Conservation (phyloP, 2,797 vertebrate species). For the Paratrypauchen microcephalus region DNA sequence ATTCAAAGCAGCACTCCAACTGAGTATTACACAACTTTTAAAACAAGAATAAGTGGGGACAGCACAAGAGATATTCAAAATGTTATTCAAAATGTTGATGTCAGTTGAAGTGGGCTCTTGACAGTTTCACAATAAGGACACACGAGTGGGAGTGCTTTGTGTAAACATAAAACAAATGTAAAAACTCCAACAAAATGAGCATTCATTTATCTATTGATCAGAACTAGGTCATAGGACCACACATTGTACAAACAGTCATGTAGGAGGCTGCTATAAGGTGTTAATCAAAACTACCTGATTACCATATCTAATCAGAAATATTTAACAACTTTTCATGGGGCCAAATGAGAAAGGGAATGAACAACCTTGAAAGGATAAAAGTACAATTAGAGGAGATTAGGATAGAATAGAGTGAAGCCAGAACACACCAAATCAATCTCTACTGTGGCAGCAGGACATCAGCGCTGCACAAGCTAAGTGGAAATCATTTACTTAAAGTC, state of each 20-base stretch:
- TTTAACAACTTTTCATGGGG: conserved; percentile 25
- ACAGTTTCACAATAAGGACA: conserved; percentile 2
- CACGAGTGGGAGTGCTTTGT: conserved; percentile 8
- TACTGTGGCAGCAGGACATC: conserved; percentile 62
- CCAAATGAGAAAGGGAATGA: conserved; percentile 21
- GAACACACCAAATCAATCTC: conserved; percentile 70
- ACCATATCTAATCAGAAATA: conserved; percentile 36
- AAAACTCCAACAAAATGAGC: background rate
- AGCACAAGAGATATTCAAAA: background rate
- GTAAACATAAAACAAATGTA: conserved; percentile 1
- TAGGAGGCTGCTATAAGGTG: background rate
- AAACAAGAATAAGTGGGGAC: background rate
- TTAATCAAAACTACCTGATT: conserved; percentile 10
- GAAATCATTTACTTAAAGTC: conserved; percentile 77
- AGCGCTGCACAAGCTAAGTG: conserved; percentile 67
- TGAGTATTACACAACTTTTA: background rate
- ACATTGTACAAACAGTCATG: background rate
- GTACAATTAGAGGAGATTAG: conserved; percentile 65
- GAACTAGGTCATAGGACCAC: conserved; percentile 14
- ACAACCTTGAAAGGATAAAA: conserved; percentile 66
- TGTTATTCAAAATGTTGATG: background rate
- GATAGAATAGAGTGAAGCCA: conserved; percentile 40
- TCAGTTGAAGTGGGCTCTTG: conserved; percentile 1
- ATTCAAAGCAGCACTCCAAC: background rate
- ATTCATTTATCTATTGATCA: background rate